Evolutionary conservation across 30 jellyfish, hydroid and myxozoan genomes (phyloP).

Genomic region (Aurelia aurita): DNA sequence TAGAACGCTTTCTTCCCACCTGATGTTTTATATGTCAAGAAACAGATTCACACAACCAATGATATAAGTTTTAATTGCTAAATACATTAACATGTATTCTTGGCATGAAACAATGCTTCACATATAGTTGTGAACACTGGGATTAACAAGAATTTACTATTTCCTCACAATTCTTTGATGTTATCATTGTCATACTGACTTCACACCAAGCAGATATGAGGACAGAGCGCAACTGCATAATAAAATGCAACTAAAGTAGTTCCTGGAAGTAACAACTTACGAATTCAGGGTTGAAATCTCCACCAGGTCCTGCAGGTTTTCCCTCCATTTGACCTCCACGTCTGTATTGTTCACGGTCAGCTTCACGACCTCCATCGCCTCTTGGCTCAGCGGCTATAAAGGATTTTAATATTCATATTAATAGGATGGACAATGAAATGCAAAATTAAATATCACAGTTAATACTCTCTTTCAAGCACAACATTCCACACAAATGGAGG

Average conservation of each 20-base stretch:
- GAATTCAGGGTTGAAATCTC: constrained; percentile 95
- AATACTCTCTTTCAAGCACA: too few species aligned
- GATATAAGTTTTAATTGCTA: too few species aligned
- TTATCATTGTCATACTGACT: not conserved
- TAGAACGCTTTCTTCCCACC: too few species aligned
- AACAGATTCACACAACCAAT: too few species aligned
- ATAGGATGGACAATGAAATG: too few species aligned
- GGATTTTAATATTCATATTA: constrained; percentile 18
- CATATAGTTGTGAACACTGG: constrained; percentile 10
- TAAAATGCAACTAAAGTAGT: too few species aligned
- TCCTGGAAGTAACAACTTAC: constrained; percentile 51
- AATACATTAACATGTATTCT: not conserved
- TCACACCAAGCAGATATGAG: constrained; percentile 50
- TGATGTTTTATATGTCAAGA: too few species aligned
- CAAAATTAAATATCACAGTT: too few species aligned
- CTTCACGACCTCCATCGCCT: constrained; percentile 80
- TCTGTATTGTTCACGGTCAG: constrained; percentile 94
- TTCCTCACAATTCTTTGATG: constrained; percentile 47
- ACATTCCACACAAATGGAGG: too few species aligned
- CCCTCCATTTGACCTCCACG: constrained; percentile 89
- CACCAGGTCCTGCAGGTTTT: constrained; percentile 93
- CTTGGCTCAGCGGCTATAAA: constrained; percentile 87
- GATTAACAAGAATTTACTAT: constrained; percentile 33
- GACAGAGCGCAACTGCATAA: not conserved
- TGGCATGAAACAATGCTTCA: constrained; percentile 43